Conservation (phyloP, 2,888 invertebrate genomes). For the Sarcophaga subvicina region DNA sequence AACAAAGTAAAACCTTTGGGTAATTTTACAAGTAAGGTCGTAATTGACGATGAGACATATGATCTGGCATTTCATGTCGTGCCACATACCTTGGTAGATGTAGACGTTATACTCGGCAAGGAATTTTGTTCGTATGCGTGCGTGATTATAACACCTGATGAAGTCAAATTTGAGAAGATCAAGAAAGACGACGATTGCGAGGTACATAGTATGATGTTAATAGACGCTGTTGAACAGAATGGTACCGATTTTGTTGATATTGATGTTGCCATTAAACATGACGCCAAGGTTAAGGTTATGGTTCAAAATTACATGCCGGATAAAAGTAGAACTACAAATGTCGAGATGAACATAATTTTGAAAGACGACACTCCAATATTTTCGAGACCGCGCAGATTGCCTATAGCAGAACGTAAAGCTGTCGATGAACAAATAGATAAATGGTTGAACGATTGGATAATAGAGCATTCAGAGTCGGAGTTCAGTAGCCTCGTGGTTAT, state of each 20-base stretch:
- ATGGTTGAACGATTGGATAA: slow-evolving; percentile 50
- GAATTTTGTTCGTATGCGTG: slow-evolving; percentile 39
- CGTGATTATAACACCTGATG: slow-evolving; percentile 24
- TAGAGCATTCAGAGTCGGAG: slow-evolving; percentile 64
- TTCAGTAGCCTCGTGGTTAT: slow-evolving; percentile 72
- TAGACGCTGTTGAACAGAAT: neutral
- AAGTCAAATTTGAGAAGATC: slow-evolving; percentile 3
- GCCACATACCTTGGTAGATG: neutral
- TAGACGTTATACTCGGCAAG: slow-evolving; percentile 40
- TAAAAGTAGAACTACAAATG: slow-evolving; percentile 49
- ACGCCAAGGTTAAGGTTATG: neutral
- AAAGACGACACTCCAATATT: slow-evolving; percentile 39
- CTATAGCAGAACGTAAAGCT: slow-evolving; percentile 5
- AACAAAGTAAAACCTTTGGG: too few species aligned
- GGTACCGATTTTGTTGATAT: neutral
- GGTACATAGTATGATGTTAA: slow-evolving; percentile 12
- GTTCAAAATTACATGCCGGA: slow-evolving; percentile 36
- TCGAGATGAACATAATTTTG: slow-evolving; percentile 46
- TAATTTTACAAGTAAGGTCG: too few species aligned
- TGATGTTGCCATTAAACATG: too few species aligned
- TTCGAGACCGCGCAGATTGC: slow-evolving; percentile 13
- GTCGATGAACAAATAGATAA: slow-evolving; percentile 36
- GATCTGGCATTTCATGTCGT: slow-evolving; percentile 48
- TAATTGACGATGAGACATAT: too few species aligned
- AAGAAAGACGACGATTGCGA: neutral